phyloP scores from a whole-genome alignment of 2,797 vertebrate genomes.

The Cossypha polioptera region DNA sequence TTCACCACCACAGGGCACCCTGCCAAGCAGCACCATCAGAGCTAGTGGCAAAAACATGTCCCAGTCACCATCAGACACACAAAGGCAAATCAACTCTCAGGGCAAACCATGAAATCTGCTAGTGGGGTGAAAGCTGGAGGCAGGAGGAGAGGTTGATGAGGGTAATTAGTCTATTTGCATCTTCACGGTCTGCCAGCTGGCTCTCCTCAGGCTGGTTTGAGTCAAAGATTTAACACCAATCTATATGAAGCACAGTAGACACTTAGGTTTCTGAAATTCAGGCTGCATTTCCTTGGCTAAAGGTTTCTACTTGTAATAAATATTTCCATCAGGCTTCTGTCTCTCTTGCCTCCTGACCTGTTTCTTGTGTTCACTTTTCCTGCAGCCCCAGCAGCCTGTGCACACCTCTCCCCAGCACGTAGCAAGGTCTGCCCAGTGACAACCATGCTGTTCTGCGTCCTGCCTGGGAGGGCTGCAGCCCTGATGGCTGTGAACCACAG shows the following conservation, averaged over 20 bases:
- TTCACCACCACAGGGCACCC: background rate
- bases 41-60: too few species aligned
- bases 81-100: background rate
- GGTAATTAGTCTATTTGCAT: background rate
- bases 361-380: background rate
- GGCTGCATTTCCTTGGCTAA: background rate
- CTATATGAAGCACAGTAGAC: background rate
- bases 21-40: background rate
- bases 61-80: rapidly evolving
- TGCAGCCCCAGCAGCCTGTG: background rate
- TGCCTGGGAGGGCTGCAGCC: background rate
- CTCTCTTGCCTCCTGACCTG: background rate
- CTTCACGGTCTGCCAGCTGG: background rate
- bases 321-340: background rate
- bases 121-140: background rate
- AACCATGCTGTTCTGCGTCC: background rate
- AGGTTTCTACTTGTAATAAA: background rate
- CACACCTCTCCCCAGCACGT: rapidly evolving
- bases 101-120: background rate
- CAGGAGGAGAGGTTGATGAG: background rate
- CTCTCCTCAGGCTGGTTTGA: background rate
- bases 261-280: background rate
- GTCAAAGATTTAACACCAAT: background rate
- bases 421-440: background rate
- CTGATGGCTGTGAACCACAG: background rate